phyloP scores from a whole-genome alignment of 2,113 vertebrate species.

The Crypturellus undulatus region DNA sequence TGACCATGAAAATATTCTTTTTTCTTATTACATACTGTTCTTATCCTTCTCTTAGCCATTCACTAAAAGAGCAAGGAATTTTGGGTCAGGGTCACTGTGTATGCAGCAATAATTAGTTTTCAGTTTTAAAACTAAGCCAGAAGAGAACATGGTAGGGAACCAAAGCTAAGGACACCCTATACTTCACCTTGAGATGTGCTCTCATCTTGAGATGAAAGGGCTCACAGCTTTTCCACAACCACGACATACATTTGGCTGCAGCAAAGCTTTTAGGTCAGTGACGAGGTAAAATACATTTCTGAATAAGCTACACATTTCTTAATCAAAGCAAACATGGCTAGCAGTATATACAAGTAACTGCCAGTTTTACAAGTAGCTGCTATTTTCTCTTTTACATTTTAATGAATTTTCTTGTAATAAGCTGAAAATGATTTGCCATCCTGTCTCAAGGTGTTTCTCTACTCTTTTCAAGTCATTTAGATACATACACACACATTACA shows the following conservation, averaged over 20 bases:
- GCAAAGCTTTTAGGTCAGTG: neutral
- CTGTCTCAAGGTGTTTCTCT: neutral
- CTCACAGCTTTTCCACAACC: neutral
- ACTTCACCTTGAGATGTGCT: neutral
- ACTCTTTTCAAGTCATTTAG: neutral
- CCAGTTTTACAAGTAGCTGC: neutral
- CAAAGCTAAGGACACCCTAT: neutral
- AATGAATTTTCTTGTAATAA: neutral
- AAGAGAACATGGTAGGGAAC: neutral
- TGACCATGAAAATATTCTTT: neutral
- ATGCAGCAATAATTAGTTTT: neutral
- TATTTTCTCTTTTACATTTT: neutral
- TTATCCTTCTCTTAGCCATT: neutral
- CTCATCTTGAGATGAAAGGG: neutral
- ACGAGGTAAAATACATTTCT: neutral
- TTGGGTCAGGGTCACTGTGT: neutral
- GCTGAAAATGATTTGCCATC: neutral
- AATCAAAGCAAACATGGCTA: neutral
- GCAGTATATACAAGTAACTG: neutral
- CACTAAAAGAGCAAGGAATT: neutral
- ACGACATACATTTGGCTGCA: neutral
- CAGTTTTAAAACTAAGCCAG: neutral
- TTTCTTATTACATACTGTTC: neutral
- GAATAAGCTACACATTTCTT: neutral
- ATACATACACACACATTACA: neutral